A percentile compares a stretch with the other conserved stretches of the same genome.
Evolutionary conservation across 2,888 invertebrate species (phyloP).

Genomic region (Oligia strigilis): DNA sequence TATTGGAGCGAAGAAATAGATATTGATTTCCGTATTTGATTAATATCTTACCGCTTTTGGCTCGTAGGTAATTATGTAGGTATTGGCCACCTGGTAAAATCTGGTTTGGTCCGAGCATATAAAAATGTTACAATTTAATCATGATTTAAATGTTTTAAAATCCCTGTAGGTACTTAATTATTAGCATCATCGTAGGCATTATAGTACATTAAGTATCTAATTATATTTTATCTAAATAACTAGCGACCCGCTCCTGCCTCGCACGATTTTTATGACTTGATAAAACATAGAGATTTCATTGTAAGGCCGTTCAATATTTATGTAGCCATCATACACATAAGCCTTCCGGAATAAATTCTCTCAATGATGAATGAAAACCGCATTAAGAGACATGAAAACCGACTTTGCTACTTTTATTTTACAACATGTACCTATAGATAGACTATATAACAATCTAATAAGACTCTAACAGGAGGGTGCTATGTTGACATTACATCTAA

Average conservation of each 20-base stretch:
- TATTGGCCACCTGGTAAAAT: not conserved
- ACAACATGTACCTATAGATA: too few relatives aligned
- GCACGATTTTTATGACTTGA: not conserved
- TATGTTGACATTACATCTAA: not conserved
- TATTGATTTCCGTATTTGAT: not conserved
- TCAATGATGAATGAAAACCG: too few relatives aligned
- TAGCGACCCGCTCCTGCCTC: not conserved
- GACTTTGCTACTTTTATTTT: not conserved
- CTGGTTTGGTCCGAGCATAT: not conserved
- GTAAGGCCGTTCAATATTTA: not conserved
- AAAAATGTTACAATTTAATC: not conserved
- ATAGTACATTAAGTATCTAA: not conserved
- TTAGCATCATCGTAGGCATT: not conserved
- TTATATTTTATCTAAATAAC: not conserved
- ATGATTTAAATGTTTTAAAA: not conserved
- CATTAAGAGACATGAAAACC: not conserved
- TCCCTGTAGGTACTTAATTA: not conserved
- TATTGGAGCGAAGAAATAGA: not conserved
- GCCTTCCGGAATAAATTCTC: not conserved
- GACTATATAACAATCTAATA: not conserved
- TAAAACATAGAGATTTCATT: not conserved
- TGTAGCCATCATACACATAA: not conserved
- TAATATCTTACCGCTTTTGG: not conserved
- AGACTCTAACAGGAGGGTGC: not conserved
- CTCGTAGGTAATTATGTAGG: too few relatives aligned